A percentile compares a stretch with the other conserved stretches of the same genome.
Evolutionary conservation across 2,797 vertebrate species (phyloP).

Genomic region (Taeniopygia guttata): DNA sequence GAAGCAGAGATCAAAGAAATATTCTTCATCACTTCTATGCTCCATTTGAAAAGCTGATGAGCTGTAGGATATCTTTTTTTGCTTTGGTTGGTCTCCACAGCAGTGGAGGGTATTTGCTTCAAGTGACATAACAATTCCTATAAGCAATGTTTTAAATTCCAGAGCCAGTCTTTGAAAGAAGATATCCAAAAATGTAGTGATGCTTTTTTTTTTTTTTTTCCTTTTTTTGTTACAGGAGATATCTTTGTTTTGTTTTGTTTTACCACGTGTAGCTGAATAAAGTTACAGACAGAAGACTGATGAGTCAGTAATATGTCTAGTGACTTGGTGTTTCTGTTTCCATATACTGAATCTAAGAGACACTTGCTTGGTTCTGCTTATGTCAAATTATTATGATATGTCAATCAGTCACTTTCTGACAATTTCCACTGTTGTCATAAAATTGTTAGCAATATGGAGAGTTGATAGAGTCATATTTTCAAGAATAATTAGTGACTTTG

Average conservation of each 20-base stretch:
- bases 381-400: not conserved
- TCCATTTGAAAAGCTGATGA: constrained; percentile 47
- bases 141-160: not conserved
- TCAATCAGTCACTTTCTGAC: not conserved
- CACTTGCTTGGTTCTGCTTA: not conserved
- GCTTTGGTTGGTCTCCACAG: not conserved
- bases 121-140: not conserved
- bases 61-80: constrained; percentile 17
- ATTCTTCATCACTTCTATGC: not conserved
- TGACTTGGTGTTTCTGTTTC: constrained; percentile 23
- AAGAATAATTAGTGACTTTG: not conserved
- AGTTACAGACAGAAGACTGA: not conserved
- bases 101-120: not conserved
- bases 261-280: not conserved
- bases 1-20: constrained; percentile 30
- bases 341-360: not conserved
- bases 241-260: not conserved
- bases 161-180: not conserved
- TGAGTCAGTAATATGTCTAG: constrained; percentile 7
- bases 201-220: not conserved
- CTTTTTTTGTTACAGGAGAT: not conserved
- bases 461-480: not conserved
- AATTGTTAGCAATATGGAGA: not conserved
- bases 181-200: not conserved
- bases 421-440: not conserved